Percentiles rank a stretch among this genome's conserved stretches.
phyloP scores from a whole-genome alignment of 2,113 vertebrate species.

The Osmerus mordax region DNA sequence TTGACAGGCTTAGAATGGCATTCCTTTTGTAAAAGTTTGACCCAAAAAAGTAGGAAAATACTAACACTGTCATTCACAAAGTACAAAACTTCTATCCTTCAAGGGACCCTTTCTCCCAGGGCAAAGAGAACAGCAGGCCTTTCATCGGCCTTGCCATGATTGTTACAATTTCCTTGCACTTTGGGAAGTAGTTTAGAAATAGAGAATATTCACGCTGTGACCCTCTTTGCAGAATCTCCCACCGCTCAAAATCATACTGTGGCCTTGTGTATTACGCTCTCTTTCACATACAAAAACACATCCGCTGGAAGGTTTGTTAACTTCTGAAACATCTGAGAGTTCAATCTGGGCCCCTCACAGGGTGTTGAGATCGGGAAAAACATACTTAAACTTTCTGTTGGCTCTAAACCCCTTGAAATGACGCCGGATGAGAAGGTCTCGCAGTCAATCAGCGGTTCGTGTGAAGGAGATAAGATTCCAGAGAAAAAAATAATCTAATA shows the following conservation, averaged over 20 bases:
- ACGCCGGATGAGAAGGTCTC: slow-evolving; percentile 47
- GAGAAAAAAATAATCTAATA: slow-evolving; percentile 42
- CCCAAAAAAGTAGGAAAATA: background rate
- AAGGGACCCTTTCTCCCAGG: background rate
- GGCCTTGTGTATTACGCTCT: slow-evolving; percentile 2
- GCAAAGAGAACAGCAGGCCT: background rate
- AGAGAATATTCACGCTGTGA: slow-evolving; percentile 19
- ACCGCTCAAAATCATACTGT: slow-evolving; percentile 10
- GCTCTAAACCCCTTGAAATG: slow-evolving; percentile 36
- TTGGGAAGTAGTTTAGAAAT: slow-evolving; percentile 9
- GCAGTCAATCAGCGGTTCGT: slow-evolving; percentile 29
- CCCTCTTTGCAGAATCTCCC: slow-evolving; percentile 9
- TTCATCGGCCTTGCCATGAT: slow-evolving; percentile 13
- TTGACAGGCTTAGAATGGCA: too few relatives aligned
- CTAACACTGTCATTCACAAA: background rate
- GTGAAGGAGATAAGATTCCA: slow-evolving; percentile 25
- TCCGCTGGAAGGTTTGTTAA: background rate
- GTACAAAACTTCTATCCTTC: too few relatives aligned
- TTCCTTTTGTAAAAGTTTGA: background rate
- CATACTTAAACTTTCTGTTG: slow-evolving; percentile 28
- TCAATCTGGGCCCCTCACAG: background rate
- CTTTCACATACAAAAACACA: slow-evolving; percentile 8
- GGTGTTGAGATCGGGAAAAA: slow-evolving; percentile 16
- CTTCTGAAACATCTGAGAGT: background rate
- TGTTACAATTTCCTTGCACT: slow-evolving; percentile 19